Conservation (phyloP, 2,113 vertebrate genomes). For the Notothenia coriiceps region DNA sequence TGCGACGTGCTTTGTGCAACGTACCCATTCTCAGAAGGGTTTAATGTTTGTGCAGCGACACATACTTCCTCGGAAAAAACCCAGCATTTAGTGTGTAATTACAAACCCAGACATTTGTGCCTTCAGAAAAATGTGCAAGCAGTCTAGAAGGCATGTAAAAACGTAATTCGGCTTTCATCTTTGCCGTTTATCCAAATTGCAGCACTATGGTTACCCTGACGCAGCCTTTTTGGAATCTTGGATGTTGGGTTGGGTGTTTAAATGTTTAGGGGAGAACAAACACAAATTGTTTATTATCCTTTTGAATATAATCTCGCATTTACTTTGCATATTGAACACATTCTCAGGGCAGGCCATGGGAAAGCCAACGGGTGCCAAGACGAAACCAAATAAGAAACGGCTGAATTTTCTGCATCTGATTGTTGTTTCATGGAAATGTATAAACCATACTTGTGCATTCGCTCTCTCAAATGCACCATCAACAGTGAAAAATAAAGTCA, state of each 20-base stretch:
- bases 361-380: constrained; percentile 33
- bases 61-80: constrained; percentile 55
- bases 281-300: constrained; percentile 70
- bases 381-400: constrained; percentile 37
- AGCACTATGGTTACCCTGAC: constrained; percentile 71
- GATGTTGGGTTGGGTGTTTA: constrained; percentile 62
- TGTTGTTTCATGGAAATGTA: constrained; percentile 50
- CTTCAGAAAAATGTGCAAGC: constrained; percentile 73
- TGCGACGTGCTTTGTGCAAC: not conserved
- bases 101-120: constrained; percentile 73
- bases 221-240: constrained; percentile 70
- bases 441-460: constrained; percentile 44
- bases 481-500: constrained; percentile 51
- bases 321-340: constrained; percentile 61
- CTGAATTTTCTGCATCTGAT: constrained; percentile 29
- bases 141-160: constrained; percentile 75
- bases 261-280: constrained; percentile 64
- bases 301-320: constrained; percentile 59
- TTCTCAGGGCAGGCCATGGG: constrained; percentile 56
- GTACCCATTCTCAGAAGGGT: constrained; percentile 24
- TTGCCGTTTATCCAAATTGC: constrained; percentile 75
- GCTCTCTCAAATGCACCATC: constrained; percentile 61
- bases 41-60: constrained; percentile 65
- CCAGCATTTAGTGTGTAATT: constrained; percentile 76
- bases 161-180: constrained; percentile 77